Evolutionary conservation across 1,140 invertebrate species (phyloP).

Genomic region (Drosophila equinoxialis): DNA sequence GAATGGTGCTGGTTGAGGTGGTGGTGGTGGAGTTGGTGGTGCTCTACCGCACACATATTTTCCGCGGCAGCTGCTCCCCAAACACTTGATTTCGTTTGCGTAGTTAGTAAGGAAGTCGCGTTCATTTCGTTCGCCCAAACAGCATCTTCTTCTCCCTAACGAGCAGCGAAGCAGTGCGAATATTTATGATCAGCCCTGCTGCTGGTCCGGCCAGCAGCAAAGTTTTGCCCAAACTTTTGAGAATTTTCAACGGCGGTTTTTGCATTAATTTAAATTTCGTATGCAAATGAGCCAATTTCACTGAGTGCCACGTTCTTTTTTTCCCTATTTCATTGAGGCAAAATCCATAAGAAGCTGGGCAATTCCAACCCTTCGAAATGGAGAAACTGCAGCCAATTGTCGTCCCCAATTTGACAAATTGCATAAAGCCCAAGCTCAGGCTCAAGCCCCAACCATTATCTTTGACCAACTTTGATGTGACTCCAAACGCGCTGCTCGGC

Average conservation of each 20-base stretch:
- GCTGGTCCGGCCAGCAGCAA: conserved; percentile 46
- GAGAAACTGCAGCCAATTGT: conserved; percentile 55
- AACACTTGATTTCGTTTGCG: conserved; percentile 77
- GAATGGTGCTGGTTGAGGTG: conserved; percentile 1
- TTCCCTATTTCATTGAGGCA: background rate
- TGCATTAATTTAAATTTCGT: conserved; percentile 83
- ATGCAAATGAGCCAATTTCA: conserved; percentile 83
- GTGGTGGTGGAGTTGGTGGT: conserved; percentile 2
- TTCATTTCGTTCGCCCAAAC: conserved; percentile 62
- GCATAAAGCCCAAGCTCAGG: conserved; percentile 42
- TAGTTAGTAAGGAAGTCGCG: conserved; percentile 81
- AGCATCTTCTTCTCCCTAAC: conserved; percentile 56
- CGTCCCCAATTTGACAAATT: conserved; percentile 67
- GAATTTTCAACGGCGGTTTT: conserved; percentile 73
- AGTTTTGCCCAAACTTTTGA: conserved; percentile 61
- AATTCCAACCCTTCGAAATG: conserved; percentile 58
- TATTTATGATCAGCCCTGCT: conserved; percentile 76
- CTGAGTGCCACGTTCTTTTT: conserved; percentile 68
- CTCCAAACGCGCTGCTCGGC: conserved; percentile 25
- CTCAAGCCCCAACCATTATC: conserved; percentile 11
- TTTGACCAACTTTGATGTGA: conserved; percentile 10
- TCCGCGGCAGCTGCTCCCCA: conserved; percentile 70
- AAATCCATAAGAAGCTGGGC: conserved; percentile 40
- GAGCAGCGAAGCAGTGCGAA: conserved; percentile 66
- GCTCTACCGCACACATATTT: conserved; percentile 65